Conservation (phyloP, 2,888 invertebrate genomes). For the Hoplodrina ambigua region DNA sequence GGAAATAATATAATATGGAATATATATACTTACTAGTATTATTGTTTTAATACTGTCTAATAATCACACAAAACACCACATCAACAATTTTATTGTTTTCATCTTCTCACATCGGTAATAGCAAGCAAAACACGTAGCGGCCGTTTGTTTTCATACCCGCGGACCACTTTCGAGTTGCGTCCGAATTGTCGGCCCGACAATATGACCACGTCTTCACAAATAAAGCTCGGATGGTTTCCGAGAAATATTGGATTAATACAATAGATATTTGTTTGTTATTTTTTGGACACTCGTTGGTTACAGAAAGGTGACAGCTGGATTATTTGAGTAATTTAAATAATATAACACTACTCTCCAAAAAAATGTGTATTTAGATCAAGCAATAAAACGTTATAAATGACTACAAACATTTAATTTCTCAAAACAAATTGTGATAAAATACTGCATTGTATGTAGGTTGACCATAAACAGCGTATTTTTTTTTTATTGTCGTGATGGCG, state of each 20-base stretch:
- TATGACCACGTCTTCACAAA: constrained; percentile 51
- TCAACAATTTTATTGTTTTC: constrained; percentile 22
- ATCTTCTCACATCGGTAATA: constrained; percentile 38
- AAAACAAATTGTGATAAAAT: too few species aligned
- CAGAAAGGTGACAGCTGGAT: not conserved
- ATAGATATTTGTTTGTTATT: constrained; percentile 38
- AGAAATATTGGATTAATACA: constrained; percentile 38
- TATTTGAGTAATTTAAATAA: constrained; percentile 1
- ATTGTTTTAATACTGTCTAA: too few species aligned
- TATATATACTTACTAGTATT: too few species aligned
- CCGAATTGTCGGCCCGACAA: constrained; percentile 62
- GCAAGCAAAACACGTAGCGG: constrained; percentile 66
- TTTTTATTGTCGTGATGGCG: too few species aligned
- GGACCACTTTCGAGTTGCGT: constrained; percentile 62
- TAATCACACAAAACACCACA: constrained; percentile 34
- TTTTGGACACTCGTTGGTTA: constrained; percentile 9
- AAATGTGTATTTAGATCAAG: too few species aligned
- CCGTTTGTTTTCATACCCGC: constrained; percentile 75
- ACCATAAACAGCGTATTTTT: too few species aligned
- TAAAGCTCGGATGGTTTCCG: constrained; percentile 47
- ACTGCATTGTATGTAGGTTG: too few species aligned
- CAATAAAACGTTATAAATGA: too few species aligned
- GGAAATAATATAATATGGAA: too few species aligned
- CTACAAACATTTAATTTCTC: too few species aligned
- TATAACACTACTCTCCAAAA: too few species aligned